Evolutionary conservation across 1,140 invertebrate species (phyloP).

Genomic region (Ostrea denselamellosa): DNA sequence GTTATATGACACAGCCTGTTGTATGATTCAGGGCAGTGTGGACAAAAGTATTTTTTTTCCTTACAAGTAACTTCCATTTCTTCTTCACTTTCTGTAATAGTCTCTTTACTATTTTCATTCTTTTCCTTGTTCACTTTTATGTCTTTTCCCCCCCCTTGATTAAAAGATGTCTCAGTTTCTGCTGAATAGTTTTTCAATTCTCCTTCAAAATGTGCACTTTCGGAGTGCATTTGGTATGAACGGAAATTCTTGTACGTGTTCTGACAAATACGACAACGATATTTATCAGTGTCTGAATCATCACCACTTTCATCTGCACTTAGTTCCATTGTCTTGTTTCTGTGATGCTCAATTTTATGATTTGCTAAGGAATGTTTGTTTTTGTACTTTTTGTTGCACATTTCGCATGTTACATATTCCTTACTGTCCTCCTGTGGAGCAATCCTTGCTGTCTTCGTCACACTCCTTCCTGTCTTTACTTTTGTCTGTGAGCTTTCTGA

Average conservation of each 20-base stretch:
- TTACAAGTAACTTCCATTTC: not conserved
- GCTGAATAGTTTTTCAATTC: too few relatives aligned
- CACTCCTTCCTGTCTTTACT: not conserved
- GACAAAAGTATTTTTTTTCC: not conserved
- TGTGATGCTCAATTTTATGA: not conserved
- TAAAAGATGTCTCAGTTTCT: not conserved
- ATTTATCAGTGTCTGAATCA: not conserved
- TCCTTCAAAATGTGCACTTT: not conserved
- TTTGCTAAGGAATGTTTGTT: not conserved
- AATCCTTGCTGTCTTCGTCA: not conserved
- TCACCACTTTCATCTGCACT: not conserved
- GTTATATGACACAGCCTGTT: not conserved
- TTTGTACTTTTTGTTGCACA: conserved; percentile 2
- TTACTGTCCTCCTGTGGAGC: not conserved
- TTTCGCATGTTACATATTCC: not conserved
- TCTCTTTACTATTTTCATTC: not conserved
- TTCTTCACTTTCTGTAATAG: not conserved
- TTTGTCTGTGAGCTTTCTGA: not conserved
- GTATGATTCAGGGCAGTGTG: not conserved
- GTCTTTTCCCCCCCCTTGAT: not conserved
- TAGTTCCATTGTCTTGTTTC: conserved; percentile 18
- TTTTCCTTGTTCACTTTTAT: not conserved
- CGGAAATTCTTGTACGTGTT: not conserved
- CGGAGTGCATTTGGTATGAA: not conserved
- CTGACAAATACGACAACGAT: not conserved